Evolutionary conservation across 2,797 vertebrate genomes (phyloP), one percentile per base, ranked within the genome.

Genomic region (Hylomyscus alleni): DNA sequence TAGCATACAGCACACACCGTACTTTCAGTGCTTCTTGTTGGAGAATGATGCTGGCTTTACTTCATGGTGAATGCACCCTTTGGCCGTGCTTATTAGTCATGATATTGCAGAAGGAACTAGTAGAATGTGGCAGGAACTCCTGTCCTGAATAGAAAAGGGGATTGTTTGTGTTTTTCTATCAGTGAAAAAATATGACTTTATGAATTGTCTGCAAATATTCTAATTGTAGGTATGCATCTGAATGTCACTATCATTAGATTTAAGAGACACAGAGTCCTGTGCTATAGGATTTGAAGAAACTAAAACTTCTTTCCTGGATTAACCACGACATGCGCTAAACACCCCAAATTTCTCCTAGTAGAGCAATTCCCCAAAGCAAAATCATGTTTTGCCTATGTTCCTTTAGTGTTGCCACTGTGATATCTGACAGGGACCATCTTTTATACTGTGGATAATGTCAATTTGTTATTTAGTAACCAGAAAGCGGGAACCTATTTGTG

Each of bases 401-500:
- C 29, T 86, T 58, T 93, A 86, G 52, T 10, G 12, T 31, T 56
- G 31, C 40, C 88, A 2, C 95, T 89, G 34, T 34, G 65, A 73
- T 60, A 56, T 58, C 78, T 82, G 80, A 84, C 37, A 84, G 72
- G 52, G 1, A n/a, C 20, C 34, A 52, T 72, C 47, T 78, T 4
- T 15, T n/a, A 78, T 60, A 84, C 72, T 67, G 47, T 76, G 6
- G 44, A 37, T 95, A 29, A 50, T 90, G 34, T 85, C 78, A 10
- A 73, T 34, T 94, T 92, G 31, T 89, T 77, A 15, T 91, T 22
- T 87, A 54, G 78, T 52, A 92, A 60, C 67, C 75, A 6, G 26
- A 86, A 85, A 92, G 47, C 78, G 47, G 91, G n/a, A 93, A 96
- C 54, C 75, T 82, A 83, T 47, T 37, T 83, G 56, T 52, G 3